Evolutionary conservation across 2,888 invertebrate species (phyloP), one percentile per base, ranked within the genome.

Genomic region (Xylota segnis): DNA sequence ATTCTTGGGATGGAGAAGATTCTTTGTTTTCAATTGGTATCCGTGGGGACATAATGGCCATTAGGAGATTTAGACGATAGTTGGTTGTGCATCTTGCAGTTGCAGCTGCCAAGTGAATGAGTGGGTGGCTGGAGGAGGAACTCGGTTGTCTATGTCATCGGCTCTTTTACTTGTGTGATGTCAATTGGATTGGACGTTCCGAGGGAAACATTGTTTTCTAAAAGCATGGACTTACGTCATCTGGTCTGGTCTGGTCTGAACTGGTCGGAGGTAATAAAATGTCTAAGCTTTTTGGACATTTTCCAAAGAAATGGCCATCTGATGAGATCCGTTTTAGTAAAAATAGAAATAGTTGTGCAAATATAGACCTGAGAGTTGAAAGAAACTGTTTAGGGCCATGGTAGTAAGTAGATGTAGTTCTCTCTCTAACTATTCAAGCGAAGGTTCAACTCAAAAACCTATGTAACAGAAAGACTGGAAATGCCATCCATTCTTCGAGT

Each of bases 11-110:
- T 66, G 65, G 71, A 61, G 71, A 71, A 71, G 82, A 71, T 54
- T 81, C 84, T 86, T 86, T 86, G 76, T 81, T 71, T 82, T 75
- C 70, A 70, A 50, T 79, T 70, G 32, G 59, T 59, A 47, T 72
- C 77, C 83, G 59, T 78, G 47, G 59, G 59, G 58, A 54, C 37
- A 72, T 14, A 34, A 47, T 32, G 74, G 45, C 32, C 63, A 75
- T 58, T 58, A 56, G 65, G 66, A 29, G 59, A 59, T 32, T 27
- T 68, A 58, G 56, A 50, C 37, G 58, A 58, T 66, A 47, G 34
- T 52, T 54, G 18, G 61, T 52, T 61, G 43, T 12, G 37, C 43
- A 14, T 14, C 6, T 71, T 34, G 37, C 45, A 14, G 40, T 59
- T 68, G 70, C 56, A 76, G 50, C 45, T 77, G 63, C 50, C 37